Base-by-base conservation (phyloP, 2,888 invertebrate genomes). In the Hoplodrina blanda region DNA sequence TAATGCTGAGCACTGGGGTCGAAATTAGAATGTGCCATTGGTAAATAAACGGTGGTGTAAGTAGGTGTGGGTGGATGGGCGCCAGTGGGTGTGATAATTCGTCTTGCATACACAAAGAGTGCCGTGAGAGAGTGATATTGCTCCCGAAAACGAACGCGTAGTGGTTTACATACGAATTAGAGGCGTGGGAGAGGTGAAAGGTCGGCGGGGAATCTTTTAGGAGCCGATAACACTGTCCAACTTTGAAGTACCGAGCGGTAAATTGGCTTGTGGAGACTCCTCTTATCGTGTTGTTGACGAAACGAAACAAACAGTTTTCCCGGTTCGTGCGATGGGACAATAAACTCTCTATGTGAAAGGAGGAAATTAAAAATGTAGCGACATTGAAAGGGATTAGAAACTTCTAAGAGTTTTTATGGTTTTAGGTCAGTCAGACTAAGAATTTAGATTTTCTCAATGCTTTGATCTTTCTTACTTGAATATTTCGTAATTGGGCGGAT, bases 81-180 rank as follows among this genome's bases (percentile, higher is more conserved):
- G 94, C 92, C 89, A 85, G 94, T 95, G 93, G 95, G 95, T 91
- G 95, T 94, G 95, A 94, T 96, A 96, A 96, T 95, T 94, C 93
- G 90, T 91, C 90, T 89, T 85, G 93, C 91, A 95, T 90, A 95
- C 93, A 94, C 88, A 90, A 91, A 93, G 91, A 89, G 92, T 93
- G 91, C 93, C 95, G 95, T 95, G 95, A 93, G 95, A 94, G 91
- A 92, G 90, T 90, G 91, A 91, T 91, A 90, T 89, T 86, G 92
- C 94, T 94, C 92, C 94, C 95, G 93, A 93, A 94, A 93, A 86
- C 81, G 84, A 86, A 85, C 80, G 78, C 83, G 87, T 78, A 83
- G 85, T 85, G 87, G 93, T 94, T 93, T 94, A 89, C 92, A 90
- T 91, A 92, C 85, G 90, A 91, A 92, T 92, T 92, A 92, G 89